Percentiles rank a stretch among this genome's conserved stretches.
phyloP scores from a whole-genome alignment of 2,888 invertebrate species.

The Cryptocheilus praepositus region DNA sequence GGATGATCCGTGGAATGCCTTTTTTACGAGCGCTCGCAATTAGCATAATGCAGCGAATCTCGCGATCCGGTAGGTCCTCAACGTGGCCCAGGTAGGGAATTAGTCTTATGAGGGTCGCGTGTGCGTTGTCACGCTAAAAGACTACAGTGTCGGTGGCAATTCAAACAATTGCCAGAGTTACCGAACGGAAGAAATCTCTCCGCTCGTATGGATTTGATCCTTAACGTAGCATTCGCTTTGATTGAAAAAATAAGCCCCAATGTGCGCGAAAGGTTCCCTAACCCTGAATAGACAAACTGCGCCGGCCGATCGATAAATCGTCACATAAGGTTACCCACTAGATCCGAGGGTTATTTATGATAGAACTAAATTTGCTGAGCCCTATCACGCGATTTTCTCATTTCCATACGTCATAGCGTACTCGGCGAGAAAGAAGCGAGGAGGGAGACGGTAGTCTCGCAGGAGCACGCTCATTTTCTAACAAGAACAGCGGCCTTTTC shows the following conservation, averaged over 20 bases:
- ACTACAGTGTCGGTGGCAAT: too few species aligned
- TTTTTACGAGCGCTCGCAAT: constrained; percentile 33
- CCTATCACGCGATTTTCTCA: constrained; percentile 41
- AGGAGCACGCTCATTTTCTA: background rate
- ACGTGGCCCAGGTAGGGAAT: too few species aligned
- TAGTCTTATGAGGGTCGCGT: too few species aligned
- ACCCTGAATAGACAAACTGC: constrained; percentile 6
- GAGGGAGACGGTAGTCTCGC: background rate
- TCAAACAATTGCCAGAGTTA: too few species aligned
- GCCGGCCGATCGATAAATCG: constrained; percentile 31
- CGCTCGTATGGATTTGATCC: too few species aligned
- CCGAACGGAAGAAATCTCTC: too few species aligned
- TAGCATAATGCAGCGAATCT: constrained; percentile 34
- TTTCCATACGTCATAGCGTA: constrained; percentile 21
- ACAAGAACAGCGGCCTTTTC: too few species aligned
- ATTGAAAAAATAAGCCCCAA: too few species aligned
- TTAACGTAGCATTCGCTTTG: background rate
- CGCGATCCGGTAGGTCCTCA: constrained; percentile 21
- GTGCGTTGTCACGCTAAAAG: background rate
- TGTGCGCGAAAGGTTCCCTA: background rate
- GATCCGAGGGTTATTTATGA: constrained; percentile 32
- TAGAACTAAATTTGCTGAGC: constrained; percentile 30
- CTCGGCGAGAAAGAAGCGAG: background rate
- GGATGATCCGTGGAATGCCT: constrained; percentile 17
- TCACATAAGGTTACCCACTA: constrained; percentile 19